A percentile compares a stretch with the other conserved stretches of the same genome.
These are phyloP conservation scores for Monopis laevigella DNA, from an alignment of 2,888 invertebrate species.

Conservation along the genomic window DNA sequence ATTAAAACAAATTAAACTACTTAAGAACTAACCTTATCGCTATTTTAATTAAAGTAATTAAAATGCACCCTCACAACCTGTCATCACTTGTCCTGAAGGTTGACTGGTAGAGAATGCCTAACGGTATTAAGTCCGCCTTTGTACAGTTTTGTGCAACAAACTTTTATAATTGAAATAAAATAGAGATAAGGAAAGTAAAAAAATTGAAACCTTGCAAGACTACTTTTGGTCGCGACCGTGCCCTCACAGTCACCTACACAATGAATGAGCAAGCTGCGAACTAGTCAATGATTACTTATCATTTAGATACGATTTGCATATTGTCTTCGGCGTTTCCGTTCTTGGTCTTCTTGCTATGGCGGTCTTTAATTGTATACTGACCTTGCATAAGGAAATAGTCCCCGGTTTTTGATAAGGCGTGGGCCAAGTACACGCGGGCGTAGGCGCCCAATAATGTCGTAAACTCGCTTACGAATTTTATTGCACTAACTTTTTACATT, in stretches of 20 bases:
- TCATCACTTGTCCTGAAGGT: no score
- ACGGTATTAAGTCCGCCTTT: no score
- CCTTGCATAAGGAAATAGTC: slow-evolving; percentile 36
- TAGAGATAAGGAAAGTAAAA: no score
- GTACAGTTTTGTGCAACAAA: no score
- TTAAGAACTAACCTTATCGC: no score
- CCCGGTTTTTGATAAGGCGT: slow-evolving; percentile 7
- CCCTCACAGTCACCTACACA: slow-evolving; percentile 38
- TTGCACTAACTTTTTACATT: no score
- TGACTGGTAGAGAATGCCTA: no score
- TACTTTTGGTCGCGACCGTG: slow-evolving; percentile 33
- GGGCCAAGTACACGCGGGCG: slow-evolving; percentile 12
- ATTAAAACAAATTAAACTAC: no score
- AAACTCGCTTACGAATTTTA: slow-evolving; percentile 21
- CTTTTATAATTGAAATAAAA: no score
- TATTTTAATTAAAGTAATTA: no score
- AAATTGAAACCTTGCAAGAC: no score
- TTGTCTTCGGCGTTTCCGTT: slow-evolving; percentile 55
- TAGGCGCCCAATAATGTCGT: slow-evolving; percentile 32
- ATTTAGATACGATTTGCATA: slow-evolving; percentile 50
- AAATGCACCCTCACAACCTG: no score
- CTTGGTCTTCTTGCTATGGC: slow-evolving; percentile 30
- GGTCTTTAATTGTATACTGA: slow-evolving; percentile 38
- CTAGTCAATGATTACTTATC: slow-evolving; percentile 32
- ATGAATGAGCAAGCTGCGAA: slow-evolving; percentile 52